Evolutionary conservation across 2,888 invertebrate genomes (phyloP), one percentile per base, ranked within the genome.

Genomic region (Caenorhabditis afra): DNA sequence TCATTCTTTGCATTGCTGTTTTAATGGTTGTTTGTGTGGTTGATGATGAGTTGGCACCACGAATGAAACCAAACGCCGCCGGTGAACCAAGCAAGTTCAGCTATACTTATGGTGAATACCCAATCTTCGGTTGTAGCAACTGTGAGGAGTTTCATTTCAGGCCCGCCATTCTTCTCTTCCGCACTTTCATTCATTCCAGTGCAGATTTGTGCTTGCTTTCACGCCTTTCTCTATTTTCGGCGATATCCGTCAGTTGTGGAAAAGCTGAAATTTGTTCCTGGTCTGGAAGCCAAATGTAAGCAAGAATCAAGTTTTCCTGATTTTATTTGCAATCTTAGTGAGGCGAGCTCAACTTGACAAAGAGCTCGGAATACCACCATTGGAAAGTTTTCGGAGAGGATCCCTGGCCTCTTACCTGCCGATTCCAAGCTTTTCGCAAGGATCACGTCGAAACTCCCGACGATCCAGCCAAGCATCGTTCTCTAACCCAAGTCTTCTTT

Each of bases 21-120:
- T 73, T 89, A 35, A 88, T 89, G 87, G 85, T 87, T n/a, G 89
- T 90, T 10, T 90, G 89, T 66, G 87, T 88, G 1, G 90, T 90
- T 2, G 90, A 90, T 71, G 89, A 90, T 68, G 90, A 90, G 73
- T 73, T 90, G 74, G 82, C 86, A 11, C 88, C 89, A 0, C 76
- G 89, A 64, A 89, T 89, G 89, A 88, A 88, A 68, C 86, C 88
- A 1, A 88, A 86, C 61, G 84, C 88, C 0, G 86, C 87, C 8
- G 89, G 89, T 52, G 89, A 89, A 55, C 88, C 88, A 0, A 87
- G 87, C 50, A 81, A 83, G 52, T 89, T 88, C 50, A 83, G 83
- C 52, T 89, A 87, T 66, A 66, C 52, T 18, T 88, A 88, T 81
- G 88, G 88, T 84, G n/a, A n/a, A n/a, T n/a, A n/a, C n/a, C n/a